A percentile compares a stretch with the other conserved stretches of the same genome.
phyloP scores from a whole-genome alignment of 2,888 invertebrate genomes.

The Tetanocera ferruginea region DNA sequence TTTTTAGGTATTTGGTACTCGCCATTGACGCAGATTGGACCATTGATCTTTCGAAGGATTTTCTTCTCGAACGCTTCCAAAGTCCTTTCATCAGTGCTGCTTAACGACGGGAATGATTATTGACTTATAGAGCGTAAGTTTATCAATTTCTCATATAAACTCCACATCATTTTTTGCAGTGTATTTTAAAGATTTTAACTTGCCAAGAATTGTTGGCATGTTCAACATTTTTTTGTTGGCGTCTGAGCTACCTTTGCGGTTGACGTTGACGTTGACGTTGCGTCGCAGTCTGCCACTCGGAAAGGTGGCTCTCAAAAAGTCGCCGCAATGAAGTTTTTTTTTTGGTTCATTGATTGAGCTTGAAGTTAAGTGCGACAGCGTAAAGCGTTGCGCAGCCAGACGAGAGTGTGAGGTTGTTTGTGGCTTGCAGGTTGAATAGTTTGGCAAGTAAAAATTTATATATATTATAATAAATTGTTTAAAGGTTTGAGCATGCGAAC shows the following conservation, averaged over 20 bases:
- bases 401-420: slow-evolving; percentile 28
- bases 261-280: slow-evolving; percentile 6
- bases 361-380: not conserved
- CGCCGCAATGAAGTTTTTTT: not conserved
- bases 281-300: too few relatives aligned
- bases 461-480: slow-evolving; percentile 45
- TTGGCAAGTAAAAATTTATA: slow-evolving; percentile 38
- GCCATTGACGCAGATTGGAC: too few relatives aligned
- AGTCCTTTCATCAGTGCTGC: too few relatives aligned
- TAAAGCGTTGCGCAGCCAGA: not conserved
- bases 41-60: too few relatives aligned
- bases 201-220: slow-evolving; percentile 45
- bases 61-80: too few relatives aligned
- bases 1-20: too few relatives aligned
- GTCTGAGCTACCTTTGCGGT: not conserved
- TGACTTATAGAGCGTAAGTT: too few relatives aligned
- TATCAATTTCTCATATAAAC: too few relatives aligned
- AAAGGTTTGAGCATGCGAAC: slow-evolving; percentile 28
- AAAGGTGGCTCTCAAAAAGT: too few relatives aligned
- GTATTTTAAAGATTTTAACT: slow-evolving; percentile 14
- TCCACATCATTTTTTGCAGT: slow-evolving; percentile 27
- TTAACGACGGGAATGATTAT: too few relatives aligned
- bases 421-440: slow-evolving; percentile 42
- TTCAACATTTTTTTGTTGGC: slow-evolving; percentile 36
- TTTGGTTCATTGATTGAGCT: not conserved